Percentiles rank a stretch among this genome's conserved stretches.
Evolutionary conservation across 2,797 vertebrate genomes (phyloP).

Genomic region (Chaetophractus vellerosus): DNA sequence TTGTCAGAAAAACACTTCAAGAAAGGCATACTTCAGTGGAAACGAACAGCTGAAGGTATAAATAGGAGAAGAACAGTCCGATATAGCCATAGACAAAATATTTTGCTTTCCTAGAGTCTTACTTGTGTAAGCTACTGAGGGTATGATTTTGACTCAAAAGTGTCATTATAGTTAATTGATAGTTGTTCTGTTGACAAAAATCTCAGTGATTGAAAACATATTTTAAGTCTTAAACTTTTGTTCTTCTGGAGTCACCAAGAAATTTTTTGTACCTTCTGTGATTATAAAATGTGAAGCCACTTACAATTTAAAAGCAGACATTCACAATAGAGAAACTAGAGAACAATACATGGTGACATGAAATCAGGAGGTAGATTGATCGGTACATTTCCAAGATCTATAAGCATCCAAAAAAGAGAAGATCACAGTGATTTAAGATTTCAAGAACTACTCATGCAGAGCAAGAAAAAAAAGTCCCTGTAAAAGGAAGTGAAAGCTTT

Average conservation of each 20-base stretch:
- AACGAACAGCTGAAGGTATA: background rate
- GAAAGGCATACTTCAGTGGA: background rate
- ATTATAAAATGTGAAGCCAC: background rate
- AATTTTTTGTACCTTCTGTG: conserved; percentile 19
- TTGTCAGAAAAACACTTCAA: background rate
- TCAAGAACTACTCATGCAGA: background rate
- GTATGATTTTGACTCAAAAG: background rate
- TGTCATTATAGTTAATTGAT: background rate
- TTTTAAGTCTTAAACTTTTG: conserved; percentile 22
- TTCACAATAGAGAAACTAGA: conserved; percentile 43
- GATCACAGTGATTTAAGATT: background rate
- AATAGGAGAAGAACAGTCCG: background rate
- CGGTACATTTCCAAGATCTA: background rate
- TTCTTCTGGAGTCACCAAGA: background rate
- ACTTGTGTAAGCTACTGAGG: background rate
- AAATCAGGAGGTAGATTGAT: conserved; percentile 7
- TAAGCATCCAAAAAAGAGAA: background rate
- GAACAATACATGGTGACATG: background rate
- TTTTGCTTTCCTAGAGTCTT: background rate
- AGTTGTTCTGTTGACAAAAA: conserved; percentile 33
- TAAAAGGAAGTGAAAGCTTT: background rate
- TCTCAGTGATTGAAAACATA: background rate
- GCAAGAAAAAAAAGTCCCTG: background rate
- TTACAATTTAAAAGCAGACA: background rate
- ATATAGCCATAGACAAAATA: background rate